A percentile compares a stretch with the other conserved stretches of the same genome.
These are phyloP conservation scores for Pollenia griseotomentosa DNA, from an alignment of 2,888 invertebrate genomes.

Conservation along the genomic window DNA sequence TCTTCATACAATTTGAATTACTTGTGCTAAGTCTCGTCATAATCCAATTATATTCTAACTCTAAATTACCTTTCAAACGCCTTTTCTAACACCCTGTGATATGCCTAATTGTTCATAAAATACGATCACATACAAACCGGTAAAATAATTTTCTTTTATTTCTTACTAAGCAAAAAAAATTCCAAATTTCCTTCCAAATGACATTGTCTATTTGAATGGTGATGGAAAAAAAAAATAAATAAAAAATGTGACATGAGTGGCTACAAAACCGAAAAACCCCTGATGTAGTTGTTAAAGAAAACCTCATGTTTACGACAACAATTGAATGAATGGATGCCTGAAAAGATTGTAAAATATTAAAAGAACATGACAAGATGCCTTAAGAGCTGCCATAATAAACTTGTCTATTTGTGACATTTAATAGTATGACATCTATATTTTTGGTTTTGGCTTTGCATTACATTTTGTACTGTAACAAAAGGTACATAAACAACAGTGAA, in stretches of 20 bases:
- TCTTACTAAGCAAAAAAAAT: not conserved
- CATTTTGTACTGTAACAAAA: not conserved
- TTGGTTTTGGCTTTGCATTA: constrained; percentile 8
- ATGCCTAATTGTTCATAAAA: constrained; percentile 13
- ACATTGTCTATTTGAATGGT: constrained; percentile 28
- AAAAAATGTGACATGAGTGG: constrained; percentile 10
- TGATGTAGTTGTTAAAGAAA: constrained; percentile 10
- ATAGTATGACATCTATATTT: constrained; percentile 17
- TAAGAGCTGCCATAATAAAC: constrained; percentile 47
- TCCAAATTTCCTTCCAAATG: constrained; percentile 40
- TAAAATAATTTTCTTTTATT: constrained; percentile 24
- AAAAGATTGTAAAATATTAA: constrained; percentile 30
- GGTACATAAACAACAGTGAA: constrained; percentile 3
- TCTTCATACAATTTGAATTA: not conserved
- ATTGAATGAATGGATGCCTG: constrained; percentile 1
- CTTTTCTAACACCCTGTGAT: not conserved
- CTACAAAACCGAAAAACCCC: not conserved
- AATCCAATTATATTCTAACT: not conserved
- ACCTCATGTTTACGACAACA: constrained; percentile 34
- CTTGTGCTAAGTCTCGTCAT: not conserved
- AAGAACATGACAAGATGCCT: constrained; percentile 58
- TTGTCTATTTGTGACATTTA: constrained; percentile 51
- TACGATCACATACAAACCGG: constrained; percentile 1
- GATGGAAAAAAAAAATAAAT: not conserved
- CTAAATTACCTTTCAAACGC: not conserved